Conservation (phyloP, 2,113 vertebrate genomes). For the Girardinichthys multiradiatus region DNA sequence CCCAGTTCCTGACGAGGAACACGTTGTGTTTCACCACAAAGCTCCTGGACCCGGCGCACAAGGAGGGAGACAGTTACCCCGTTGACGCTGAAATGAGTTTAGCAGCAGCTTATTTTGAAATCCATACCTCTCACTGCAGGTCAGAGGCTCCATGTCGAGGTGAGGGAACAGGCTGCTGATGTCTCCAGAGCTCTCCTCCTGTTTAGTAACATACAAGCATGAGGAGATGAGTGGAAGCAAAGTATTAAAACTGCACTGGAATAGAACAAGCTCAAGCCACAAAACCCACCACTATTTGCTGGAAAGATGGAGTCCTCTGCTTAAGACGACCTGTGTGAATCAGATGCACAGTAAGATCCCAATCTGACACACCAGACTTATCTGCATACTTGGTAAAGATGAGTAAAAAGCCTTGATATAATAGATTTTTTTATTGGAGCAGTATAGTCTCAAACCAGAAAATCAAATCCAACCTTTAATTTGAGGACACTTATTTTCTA, state of each 20-base stretch:
- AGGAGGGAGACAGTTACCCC: slow-evolving; percentile 15
- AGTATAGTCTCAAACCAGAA: not conserved
- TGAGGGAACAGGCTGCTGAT: slow-evolving; percentile 80
- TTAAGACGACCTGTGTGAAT: slow-evolving; percentile 68
- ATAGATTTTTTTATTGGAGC: not conserved
- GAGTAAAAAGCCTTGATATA: not conserved
- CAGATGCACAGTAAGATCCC: slow-evolving; percentile 4
- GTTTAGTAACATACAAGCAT: not conserved
- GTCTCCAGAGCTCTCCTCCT: slow-evolving; percentile 74
- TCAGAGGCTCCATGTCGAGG: slow-evolving; percentile 94
- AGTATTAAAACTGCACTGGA: not conserved
- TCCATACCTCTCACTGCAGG: slow-evolving; percentile 87
- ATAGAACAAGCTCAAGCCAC: slow-evolving; percentile 4
- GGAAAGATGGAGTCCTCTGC: slow-evolving; percentile 48
- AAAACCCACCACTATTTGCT: slow-evolving; percentile 49
- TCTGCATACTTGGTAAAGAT: not conserved
- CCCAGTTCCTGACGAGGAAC: slow-evolving; percentile 94
- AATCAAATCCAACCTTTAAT: not conserved
- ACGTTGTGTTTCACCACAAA: slow-evolving; percentile 93
- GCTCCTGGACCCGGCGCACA: slow-evolving; percentile 78
- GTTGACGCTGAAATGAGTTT: not conserved
- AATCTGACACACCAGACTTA: not conserved
- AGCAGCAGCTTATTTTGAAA: slow-evolving; percentile 16
- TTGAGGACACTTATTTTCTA: not conserved
- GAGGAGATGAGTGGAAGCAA: not conserved